Base-by-base conservation (phyloP, 2,113 vertebrate species). In the Orthonyx spaldingii region DNA sequence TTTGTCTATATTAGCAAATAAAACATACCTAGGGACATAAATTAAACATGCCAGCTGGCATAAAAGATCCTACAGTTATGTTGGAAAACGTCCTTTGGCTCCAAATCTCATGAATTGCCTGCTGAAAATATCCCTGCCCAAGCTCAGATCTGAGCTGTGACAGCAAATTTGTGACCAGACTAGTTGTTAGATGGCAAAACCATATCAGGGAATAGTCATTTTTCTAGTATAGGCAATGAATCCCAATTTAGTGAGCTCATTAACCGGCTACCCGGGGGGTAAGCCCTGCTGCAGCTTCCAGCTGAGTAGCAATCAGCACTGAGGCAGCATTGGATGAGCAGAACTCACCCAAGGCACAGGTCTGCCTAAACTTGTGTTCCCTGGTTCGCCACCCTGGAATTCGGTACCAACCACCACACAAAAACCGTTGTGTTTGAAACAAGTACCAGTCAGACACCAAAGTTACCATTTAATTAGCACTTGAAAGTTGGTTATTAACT, bases 1-100 rank as follows among this genome's bases (percentile, higher is more conserved):
- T 86, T 49, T 93, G 30, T 23, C 60, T 82, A 22, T 78, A 66
- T 66, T 78, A 87, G 42, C 71, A 90, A 93, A 83, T 90, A 85
- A 93, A 68, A 85, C 49, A 76, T 39, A 71, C 7, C 22, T 18
- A 80, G 26, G 28, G 65, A 81, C 46, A 81, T 77, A 80, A 86
- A 87, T 78, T 77, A 87, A 86, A 89, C 64, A 37, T 63, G 8
- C 23, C 69, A 74, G 16, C 12, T 89, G 60, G 50, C 33, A 70
- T 42, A 39, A 41, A 70, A 59, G 5, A 61, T 12, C 23, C 49
- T 72, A 16, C 16, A 52, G 10, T 56, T 60, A 46, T 11, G 1
- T 55, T 84, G 11, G 30, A 50, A 76, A 74, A 50, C 39, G 50
- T 50, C 26, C 27, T 89, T 61, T 41, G 26, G 9, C 26, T 90